Conservation (phyloP, 2,888 invertebrate species). For the Agonopterix arenella region DNA sequence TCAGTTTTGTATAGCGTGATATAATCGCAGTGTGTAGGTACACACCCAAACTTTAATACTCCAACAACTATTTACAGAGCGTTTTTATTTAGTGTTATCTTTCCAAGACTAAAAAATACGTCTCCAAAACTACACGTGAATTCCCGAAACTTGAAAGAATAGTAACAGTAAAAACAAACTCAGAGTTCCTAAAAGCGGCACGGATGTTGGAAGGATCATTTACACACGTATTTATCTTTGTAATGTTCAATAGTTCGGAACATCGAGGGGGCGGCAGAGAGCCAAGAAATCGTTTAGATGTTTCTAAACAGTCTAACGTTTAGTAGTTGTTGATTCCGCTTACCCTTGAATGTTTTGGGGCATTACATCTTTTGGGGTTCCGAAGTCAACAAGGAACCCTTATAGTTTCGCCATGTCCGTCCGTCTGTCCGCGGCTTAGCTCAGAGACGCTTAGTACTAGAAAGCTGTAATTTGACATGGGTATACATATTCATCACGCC, state of each 20-base stretch:
- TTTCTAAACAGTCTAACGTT: too few relatives aligned
- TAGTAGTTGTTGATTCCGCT: not conserved
- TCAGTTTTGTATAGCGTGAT: too few relatives aligned
- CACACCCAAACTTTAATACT: too few relatives aligned
- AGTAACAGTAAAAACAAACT: constrained; percentile 25
- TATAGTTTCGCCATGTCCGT: too few relatives aligned
- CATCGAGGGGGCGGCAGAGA: constrained; percentile 23
- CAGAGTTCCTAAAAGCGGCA: constrained; percentile 26
- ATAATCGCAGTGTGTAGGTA: too few relatives aligned
- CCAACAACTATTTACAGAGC: too few relatives aligned
- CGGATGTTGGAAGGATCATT: constrained; percentile 26
- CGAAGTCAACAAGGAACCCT: too few relatives aligned
- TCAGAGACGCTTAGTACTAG: too few relatives aligned
- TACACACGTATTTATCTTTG: constrained; percentile 25
- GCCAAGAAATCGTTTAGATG: constrained; percentile 27
- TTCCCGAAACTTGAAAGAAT: constrained; percentile 10
- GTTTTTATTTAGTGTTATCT: not conserved
- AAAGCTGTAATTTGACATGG: too few relatives aligned
- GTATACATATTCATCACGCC: too few relatives aligned
- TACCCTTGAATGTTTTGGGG: not conserved
- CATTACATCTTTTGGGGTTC: too few relatives aligned
- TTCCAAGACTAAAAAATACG: not conserved
- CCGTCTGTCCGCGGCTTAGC: too few relatives aligned
- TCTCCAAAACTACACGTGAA: constrained; percentile 1
- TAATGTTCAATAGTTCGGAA: constrained; percentile 17